These are phyloP conservation scores for Caranx melampygus DNA, from an alignment of 2,113 vertebrate genomes.

Conservation along the genomic window DNA sequence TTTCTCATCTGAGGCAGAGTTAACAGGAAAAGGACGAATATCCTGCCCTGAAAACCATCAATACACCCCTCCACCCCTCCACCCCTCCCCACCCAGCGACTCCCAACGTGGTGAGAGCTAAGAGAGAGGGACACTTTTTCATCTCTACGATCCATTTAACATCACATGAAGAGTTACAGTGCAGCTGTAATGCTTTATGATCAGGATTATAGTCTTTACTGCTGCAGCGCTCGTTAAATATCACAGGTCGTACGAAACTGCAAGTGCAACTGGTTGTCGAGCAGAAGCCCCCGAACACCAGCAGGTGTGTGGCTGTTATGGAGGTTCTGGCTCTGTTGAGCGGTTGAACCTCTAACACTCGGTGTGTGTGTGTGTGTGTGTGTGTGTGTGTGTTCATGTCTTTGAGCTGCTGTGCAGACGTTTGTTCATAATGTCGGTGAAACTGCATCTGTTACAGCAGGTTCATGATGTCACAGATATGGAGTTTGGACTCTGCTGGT, in stretches of 20 bases:
- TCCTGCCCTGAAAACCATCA: constrained; percentile 62
- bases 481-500: background rate
- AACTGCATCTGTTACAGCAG: background rate
- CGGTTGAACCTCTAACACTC: too few species aligned
- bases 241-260: constrained; percentile 2
- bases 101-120: background rate
- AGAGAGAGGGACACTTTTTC: background rate
- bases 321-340: too few species aligned
- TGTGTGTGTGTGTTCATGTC: background rate
- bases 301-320: constrained; percentile 1
- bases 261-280: constrained; percentile 13
- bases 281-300: constrained; percentile 14
- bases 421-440: background rate
- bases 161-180: background rate
- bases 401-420: background rate
- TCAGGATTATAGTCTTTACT: constrained; percentile 1
- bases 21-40: constrained; percentile 76
- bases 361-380: too few species aligned
- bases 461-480: background rate
- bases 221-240: constrained; percentile 7
- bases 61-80: background rate
- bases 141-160: background rate
- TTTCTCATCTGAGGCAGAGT: constrained; percentile 79
- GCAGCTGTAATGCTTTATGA: constrained; percentile 39
- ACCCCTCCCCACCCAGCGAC: background rate